Evolutionary conservation across 2,888 invertebrate species (phyloP).

Genomic region (Agrenia bidenticulata): DNA sequence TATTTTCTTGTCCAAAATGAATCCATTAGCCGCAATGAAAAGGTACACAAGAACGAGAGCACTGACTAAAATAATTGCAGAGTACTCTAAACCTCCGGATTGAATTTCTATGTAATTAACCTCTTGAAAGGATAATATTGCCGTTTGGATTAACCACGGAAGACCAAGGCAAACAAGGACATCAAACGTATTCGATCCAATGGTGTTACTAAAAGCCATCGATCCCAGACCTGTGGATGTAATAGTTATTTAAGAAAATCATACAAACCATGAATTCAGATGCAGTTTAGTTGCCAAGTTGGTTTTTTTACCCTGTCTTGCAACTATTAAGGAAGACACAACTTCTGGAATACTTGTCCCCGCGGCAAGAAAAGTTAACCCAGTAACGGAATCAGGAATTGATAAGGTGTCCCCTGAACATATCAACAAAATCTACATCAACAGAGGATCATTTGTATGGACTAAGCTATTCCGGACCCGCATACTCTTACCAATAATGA

Average conservation of each 20-base stretch:
- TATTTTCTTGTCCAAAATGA: constrained; percentile 77
- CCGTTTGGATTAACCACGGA: constrained; percentile 86
- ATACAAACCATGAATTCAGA: neutral
- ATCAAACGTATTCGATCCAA: constrained; percentile 87
- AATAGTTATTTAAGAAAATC: too few species aligned
- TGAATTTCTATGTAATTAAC: constrained; percentile 78
- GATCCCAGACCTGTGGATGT: constrained; percentile 72
- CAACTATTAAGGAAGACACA: constrained; percentile 88
- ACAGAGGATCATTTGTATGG: too few species aligned
- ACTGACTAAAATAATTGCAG: constrained; percentile 81
- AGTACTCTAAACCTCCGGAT: constrained; percentile 86
- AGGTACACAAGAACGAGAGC: constrained; percentile 81
- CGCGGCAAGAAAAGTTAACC: constrained; percentile 87
- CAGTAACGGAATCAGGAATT: constrained; percentile 93
- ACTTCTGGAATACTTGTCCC: constrained; percentile 93
- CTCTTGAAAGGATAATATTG: constrained; percentile 76
- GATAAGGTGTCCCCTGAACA: constrained; percentile 80
- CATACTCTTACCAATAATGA: constrained; percentile 83
- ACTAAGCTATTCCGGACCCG: constrained; percentile 30
- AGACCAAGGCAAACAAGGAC: constrained; percentile 82
- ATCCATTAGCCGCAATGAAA: constrained; percentile 80
- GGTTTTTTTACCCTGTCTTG: constrained; percentile 74
- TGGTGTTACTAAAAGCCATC: constrained; percentile 87
- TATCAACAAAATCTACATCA: too few species aligned
- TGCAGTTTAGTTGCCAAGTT: neutral